phyloP scores from a whole-genome alignment of 2,888 invertebrate genomes.

The Xestia xanthographa region DNA sequence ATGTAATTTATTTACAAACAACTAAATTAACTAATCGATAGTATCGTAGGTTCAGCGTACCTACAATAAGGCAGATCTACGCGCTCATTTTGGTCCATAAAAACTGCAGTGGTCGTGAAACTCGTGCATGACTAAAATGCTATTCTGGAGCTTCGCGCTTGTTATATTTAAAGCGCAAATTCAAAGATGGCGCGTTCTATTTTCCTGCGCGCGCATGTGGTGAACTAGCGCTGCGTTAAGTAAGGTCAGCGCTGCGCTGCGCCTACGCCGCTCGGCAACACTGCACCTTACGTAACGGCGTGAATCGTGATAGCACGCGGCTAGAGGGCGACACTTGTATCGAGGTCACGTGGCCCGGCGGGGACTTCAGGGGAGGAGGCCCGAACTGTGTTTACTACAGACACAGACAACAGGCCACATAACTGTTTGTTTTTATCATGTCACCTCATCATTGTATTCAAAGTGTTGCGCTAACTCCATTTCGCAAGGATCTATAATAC shows the following conservation, averaged over 20 bases:
- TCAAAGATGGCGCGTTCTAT: slow-evolving; percentile 64
- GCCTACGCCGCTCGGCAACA: slow-evolving; percentile 69
- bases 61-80: neutral
- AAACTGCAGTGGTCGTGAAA: slow-evolving; percentile 12
- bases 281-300: slow-evolving; percentile 75
- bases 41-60: neutral
- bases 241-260: slow-evolving; percentile 83
- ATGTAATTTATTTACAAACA: slow-evolving; percentile 27
- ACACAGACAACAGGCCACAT: slow-evolving; percentile 4
- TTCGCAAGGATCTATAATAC: slow-evolving; percentile 9
- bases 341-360: slow-evolving; percentile 57
- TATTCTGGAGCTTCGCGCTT: slow-evolving; percentile 57
- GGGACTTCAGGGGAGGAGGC: slow-evolving; percentile 18
- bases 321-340: slow-evolving; percentile 66
- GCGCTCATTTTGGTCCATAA: slow-evolving; percentile 2
- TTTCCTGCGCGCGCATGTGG: slow-evolving; percentile 64
- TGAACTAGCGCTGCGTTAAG: slow-evolving; percentile 80
- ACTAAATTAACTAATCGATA: neutral
- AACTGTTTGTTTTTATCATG: slow-evolving; percentile 24
- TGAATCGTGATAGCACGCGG: slow-evolving; percentile 54
- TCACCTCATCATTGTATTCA: slow-evolving; percentile 23
- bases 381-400: slow-evolving; percentile 30
- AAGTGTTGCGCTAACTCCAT: slow-evolving; percentile 6
- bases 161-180: slow-evolving; percentile 59
- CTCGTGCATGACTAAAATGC: slow-evolving; percentile 52